Evolutionary conservation across 2,113 vertebrate genomes (phyloP), one percentile per base, ranked within the genome.

Genomic region (Cryptotis parvus): DNA sequence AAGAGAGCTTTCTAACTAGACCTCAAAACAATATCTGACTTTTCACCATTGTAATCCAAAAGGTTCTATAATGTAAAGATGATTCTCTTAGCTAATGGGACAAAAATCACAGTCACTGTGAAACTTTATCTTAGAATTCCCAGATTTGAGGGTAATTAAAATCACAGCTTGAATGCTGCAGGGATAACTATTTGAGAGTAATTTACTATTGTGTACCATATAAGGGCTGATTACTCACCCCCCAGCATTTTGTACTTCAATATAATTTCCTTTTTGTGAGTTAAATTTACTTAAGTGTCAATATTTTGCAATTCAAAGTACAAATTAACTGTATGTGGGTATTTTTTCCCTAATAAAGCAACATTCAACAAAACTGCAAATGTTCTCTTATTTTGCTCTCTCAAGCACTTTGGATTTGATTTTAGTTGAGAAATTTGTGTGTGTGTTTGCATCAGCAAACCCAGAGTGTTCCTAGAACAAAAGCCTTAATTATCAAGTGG

Each of bases 241-340:
- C 35, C 27, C 9, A 80, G 73, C 33, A 90, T 86, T 91, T 69
- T 95, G 83, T 35, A 89, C 94, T 91, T 92, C 43, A 35, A 84
- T 65, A 78, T 91, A 93, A 91, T 91, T 92, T 94, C 45, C 27
- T 83, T 90, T 84, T 89, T 80, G 68, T 55, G 63, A 92, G 69
- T 74, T 89, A 86, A 94, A 95, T 91, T 94, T 90, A 94, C 92
- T 90, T 88, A 75, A 94, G 27, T 95, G 94, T 93, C 84, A 95
- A 90, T 92, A 89, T 91, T 95, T 95, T 91, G 63, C 45, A 89
- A 91, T 88, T 88, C 88, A 91, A 93, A 95, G 69, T 92, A 39
- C 33, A 83, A 93, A 92, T 94, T 83, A 92, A 72, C 31, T 94
- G 55, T 65, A 39, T 58, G 29, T 43, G 33, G 68, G 55, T 61